Percentiles rank a stretch among this genome's conserved stretches.
phyloP scores from a whole-genome alignment of 2,113 vertebrate genomes.

The Chloropsis cyanopogon region DNA sequence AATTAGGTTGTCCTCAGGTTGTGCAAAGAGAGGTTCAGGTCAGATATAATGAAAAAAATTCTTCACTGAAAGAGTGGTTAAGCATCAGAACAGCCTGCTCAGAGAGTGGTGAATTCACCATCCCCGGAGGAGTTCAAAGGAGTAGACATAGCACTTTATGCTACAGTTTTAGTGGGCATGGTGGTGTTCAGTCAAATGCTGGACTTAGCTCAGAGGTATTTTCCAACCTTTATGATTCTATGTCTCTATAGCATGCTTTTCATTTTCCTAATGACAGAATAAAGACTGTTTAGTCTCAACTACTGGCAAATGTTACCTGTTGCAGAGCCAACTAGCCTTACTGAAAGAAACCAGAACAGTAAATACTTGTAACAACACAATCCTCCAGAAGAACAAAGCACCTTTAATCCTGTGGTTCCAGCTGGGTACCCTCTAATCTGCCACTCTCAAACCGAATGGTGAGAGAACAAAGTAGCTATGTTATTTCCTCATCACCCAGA shows the following conservation, averaged over 20 bases:
- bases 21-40: background rate
- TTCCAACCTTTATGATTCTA: background rate
- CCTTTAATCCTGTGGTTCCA: background rate
- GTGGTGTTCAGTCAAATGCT: background rate
- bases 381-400: background rate
- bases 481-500: background rate
- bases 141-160: rapidly evolving
- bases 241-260: background rate
- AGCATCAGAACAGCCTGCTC: background rate
- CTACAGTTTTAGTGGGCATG: background rate
- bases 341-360: background rate
- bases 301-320: background rate
- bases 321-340: background rate
- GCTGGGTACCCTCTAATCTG: background rate
- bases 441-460: background rate
- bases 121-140: background rate
- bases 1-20: background rate
- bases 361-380: background rate
- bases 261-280: background rate
- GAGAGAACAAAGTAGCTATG: background rate
- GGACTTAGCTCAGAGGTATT: background rate
- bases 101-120: background rate
- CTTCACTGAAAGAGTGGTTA: background rate
- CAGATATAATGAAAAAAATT: background rate
- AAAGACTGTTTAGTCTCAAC: background rate